phyloP scores from a whole-genome alignment of 2,888 invertebrate genomes.

The Drosophila peninsularis region DNA sequence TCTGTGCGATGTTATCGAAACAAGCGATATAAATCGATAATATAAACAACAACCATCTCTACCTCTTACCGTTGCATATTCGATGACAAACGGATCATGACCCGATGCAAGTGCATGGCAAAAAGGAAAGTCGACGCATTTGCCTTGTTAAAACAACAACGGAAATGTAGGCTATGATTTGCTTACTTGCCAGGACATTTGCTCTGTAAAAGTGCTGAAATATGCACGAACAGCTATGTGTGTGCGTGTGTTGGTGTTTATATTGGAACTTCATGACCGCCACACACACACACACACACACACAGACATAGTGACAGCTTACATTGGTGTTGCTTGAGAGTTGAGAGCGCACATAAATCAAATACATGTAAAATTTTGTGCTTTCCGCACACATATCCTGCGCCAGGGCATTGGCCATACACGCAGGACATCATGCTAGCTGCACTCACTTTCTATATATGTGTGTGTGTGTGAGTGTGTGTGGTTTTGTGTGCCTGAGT shows the following conservation, averaged over 20 bases:
- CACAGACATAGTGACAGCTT: conserved; percentile 34
- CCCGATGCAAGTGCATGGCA: background rate
- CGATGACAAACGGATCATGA: background rate
- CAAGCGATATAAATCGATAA: background rate
- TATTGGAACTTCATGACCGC: conserved; percentile 12
- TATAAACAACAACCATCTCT: background rate
- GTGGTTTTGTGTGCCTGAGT: conserved; percentile 9
- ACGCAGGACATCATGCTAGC: conserved; percentile 29
- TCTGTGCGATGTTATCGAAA: background rate
- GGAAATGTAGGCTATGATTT: conserved; percentile 80
- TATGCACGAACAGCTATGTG: conserved; percentile 23
- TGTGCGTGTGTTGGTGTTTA: background rate
- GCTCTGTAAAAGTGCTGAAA: conserved; percentile 52
- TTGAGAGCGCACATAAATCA: conserved; percentile 77
- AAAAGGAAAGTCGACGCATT: conserved; percentile 33
- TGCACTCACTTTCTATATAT: background rate
- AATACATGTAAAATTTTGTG: conserved; percentile 80
- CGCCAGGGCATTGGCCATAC: conserved; percentile 64
- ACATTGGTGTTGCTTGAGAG: conserved; percentile 56
- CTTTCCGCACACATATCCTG: conserved; percentile 80
- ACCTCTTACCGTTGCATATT: background rate
- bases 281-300: conserved; percentile 12
- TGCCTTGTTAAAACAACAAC: conserved; percentile 62
- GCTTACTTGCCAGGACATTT: conserved; percentile 67
- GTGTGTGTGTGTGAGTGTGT: conserved; percentile 16